Base-by-base conservation (phyloP, 2,113 vertebrate genomes). In the Mionectes macconnelli region DNA sequence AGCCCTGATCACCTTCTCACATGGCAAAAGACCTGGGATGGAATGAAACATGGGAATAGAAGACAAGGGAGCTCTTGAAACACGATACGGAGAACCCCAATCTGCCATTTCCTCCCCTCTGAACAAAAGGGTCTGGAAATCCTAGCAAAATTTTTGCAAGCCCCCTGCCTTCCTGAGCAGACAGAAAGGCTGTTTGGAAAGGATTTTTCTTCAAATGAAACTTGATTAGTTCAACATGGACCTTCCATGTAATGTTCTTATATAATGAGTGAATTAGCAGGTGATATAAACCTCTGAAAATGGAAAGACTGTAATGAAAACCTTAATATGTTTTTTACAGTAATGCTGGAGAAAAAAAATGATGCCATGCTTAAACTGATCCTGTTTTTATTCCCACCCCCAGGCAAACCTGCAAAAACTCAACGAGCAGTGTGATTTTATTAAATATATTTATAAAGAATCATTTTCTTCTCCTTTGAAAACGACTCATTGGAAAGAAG, bases 291-390 rank as follows among this genome's bases (percentile, higher is more conserved):
- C 72, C 86, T 62, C 59, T 72, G 69, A 76, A 92, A 90, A 84
- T n/a, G 10, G 78, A 49, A 91, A 76, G 55, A 50, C 50, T 84
- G n/a, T 83, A 95, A 96, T 88, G 75, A 95, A 96, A 96, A 88
- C 40, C 47, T 84, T 84, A 82, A 91, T 73, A 84, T 31, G 37
- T 25, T 56, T 93, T 89, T 90, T 93, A 95, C 50, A 76, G 72
- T 35, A 67, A 69, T 9, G 31, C 59, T 82, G 84, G 82, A 73
- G 55, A 56, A 63, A 40, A 69, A 25, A 49, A 49, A 73, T 6
- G 28, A 91, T 70, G 42, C 52, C 28, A 22, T 31, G 87, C 62
- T 87, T 80, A 81, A 88, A 72, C 52, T 67, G 60, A 83, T 80
- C 39, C 2, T 30, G 39, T 55, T 93, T 94, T 90, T 75, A 93